A percentile compares a stretch with the other conserved stretches of the same genome.
Conservation (phyloP, 1,140 invertebrate species). For the Drosophila ohnishii region DNA sequence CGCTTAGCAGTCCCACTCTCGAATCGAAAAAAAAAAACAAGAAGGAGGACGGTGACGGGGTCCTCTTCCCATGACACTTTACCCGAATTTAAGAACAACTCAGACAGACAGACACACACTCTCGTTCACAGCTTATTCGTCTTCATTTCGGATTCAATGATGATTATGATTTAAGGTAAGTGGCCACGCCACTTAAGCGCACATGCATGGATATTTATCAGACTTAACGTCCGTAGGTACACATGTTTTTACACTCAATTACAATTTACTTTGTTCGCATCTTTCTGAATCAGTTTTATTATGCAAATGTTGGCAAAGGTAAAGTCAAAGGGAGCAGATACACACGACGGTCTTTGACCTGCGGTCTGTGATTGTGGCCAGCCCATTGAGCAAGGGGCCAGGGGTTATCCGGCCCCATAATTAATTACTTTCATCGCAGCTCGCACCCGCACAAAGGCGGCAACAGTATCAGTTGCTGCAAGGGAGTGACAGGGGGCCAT, state of each 20-base stretch:
- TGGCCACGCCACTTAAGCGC: constrained; percentile 15
- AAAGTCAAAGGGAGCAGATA: constrained; percentile 13
- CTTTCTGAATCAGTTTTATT: constrained; percentile 28
- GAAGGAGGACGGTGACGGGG: constrained; percentile 2
- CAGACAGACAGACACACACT: constrained; percentile 9
- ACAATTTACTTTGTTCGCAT: constrained; percentile 45
- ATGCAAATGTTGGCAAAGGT: constrained; percentile 27
- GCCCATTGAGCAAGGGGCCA: constrained; percentile 8
- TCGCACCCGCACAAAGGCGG: constrained; percentile 26
- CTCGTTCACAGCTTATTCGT: constrained; percentile 25
- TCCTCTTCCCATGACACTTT: constrained; percentile 50
- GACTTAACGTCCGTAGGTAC: constrained; percentile 5
- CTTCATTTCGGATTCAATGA: constrained; percentile 37
- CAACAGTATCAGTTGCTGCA: constrained; percentile 11
- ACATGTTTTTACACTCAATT: constrained; percentile 54
- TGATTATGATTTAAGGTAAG: constrained; percentile 65
- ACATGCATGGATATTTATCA: constrained; percentile 25
- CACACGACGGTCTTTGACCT: constrained; percentile 16
- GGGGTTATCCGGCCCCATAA: constrained; percentile 25
- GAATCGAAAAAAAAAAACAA: constrained; percentile 10
- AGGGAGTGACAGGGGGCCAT: not conserved
- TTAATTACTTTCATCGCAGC: constrained; percentile 39
- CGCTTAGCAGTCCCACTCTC: constrained; percentile 47
- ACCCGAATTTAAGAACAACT: constrained; percentile 39
- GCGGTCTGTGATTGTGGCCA: constrained; percentile 21